These are phyloP conservation scores for Ostrea edulis DNA, from an alignment of 1,140 invertebrate genomes.

Conservation along the genomic window DNA sequence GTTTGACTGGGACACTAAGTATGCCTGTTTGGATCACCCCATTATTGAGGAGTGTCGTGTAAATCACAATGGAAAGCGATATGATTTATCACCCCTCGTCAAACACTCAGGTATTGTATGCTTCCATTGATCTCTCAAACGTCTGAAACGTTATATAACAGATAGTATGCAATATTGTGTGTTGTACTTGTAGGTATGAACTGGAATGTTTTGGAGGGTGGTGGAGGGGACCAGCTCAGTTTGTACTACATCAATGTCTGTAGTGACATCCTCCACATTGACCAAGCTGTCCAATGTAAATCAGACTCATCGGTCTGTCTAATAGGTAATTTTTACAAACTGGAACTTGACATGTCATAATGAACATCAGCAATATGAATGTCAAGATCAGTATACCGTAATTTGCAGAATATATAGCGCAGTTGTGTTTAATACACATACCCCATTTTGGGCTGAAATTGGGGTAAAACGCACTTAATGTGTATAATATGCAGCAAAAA, in stretches of 20 bases:
- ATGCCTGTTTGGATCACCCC: conserved; percentile 72
- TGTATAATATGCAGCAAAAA: too few relatives aligned
- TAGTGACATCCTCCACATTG: conserved; percentile 65
- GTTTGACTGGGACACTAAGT: conserved; percentile 74
- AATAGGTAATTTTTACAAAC: not conserved
- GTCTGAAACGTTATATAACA: not conserved
- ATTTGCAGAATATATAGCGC: too few relatives aligned
- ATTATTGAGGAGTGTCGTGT: conserved; percentile 63
- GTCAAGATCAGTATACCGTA: too few relatives aligned
- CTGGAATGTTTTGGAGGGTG: conserved; percentile 41
- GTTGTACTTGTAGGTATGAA: conserved; percentile 8
- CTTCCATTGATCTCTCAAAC: not conserved
- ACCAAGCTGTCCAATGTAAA: conserved; percentile 63
- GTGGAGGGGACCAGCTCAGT: conserved; percentile 8
- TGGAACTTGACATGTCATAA: too few relatives aligned
- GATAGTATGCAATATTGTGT: not conserved
- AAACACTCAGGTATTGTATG: conserved; percentile 58
- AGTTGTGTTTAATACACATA: too few relatives aligned
- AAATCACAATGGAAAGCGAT: conserved; percentile 62
- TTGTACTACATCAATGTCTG: conserved; percentile 72
- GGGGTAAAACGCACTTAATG: too few relatives aligned
- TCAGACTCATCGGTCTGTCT: conserved; percentile 68
- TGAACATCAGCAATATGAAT: too few relatives aligned
- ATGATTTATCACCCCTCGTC: conserved; percentile 71
- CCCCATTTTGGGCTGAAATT: too few relatives aligned